A percentile compares a stretch with the other conserved stretches of the same genome.
Evolutionary conservation across 2,888 invertebrate genomes (phyloP).

Genomic region (Pharmacophagus antenor): DNA sequence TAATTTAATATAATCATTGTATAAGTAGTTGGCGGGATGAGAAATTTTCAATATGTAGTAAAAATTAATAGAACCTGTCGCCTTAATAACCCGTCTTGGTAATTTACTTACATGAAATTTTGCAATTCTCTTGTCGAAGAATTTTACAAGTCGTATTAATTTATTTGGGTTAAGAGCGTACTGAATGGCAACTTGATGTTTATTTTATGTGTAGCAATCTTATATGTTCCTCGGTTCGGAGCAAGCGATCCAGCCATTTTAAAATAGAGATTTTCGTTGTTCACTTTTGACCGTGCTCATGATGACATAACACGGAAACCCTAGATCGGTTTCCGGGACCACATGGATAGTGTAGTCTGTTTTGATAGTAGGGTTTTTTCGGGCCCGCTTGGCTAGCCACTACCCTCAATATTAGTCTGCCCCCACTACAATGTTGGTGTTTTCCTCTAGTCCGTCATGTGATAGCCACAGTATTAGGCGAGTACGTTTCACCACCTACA

Average conservation of each 20-base stretch:
- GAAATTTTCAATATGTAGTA: constrained; percentile 1
- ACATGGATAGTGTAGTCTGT: no score
- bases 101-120: not conserved
- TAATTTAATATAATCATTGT: not conserved
- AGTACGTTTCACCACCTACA: no score
- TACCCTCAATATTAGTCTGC: no score
- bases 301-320: no score
- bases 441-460: no score
- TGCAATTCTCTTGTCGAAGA: not conserved
- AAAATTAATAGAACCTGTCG: not conserved
- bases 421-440: no score
- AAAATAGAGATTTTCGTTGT: no score
- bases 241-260: not conserved
- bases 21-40: not conserved
- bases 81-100: not conserved
- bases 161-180: constrained; percentile 4
- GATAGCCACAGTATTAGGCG: no score
- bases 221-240: not conserved
- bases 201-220: not conserved
- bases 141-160: constrained; percentile 7
- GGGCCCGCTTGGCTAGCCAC: no score
- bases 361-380: no score
- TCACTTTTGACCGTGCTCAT: no score
- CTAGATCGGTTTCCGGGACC: no score
- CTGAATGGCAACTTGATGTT: not conserved